These are phyloP conservation scores for Pseudobourletiella spinata DNA, from an alignment of 1,140 invertebrate genomes.

Conservation along the genomic window DNA sequence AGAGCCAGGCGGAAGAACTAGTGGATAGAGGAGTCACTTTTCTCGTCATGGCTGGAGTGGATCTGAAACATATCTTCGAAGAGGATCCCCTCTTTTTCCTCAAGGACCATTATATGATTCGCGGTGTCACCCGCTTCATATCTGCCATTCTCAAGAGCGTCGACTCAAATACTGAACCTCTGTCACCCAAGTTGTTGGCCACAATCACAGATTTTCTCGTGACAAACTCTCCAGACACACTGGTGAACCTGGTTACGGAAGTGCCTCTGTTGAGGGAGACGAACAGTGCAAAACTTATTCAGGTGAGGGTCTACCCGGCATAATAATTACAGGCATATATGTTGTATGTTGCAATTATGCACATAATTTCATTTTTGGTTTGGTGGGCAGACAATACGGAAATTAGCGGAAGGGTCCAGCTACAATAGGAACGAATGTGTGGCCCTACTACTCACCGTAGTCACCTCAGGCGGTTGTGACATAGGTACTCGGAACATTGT, in stretches of 20 bases:
- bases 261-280: slow-evolving; percentile 30
- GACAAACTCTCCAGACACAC: slow-evolving; percentile 7
- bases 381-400: slow-evolving; percentile 20
- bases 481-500: slow-evolving; percentile 13
- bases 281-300: slow-evolving; percentile 13
- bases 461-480: slow-evolving; percentile 21
- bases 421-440: slow-evolving; percentile 15
- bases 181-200: slow-evolving; percentile 22
- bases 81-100: slow-evolving; percentile 14
- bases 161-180: slow-evolving; percentile 6
- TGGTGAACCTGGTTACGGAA: slow-evolving; percentile 25
- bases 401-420: slow-evolving; percentile 10
- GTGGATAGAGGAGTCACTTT: slow-evolving; percentile 32
- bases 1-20: slow-evolving; percentile 6
- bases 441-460: slow-evolving; percentile 23
- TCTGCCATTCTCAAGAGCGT: slow-evolving; percentile 5
- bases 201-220: slow-evolving; percentile 28
- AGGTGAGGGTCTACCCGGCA: too few species aligned
- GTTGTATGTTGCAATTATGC: too few species aligned
- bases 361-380: too few species aligned
- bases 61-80: slow-evolving; percentile 23
- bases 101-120: slow-evolving; percentile 19
- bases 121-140: slow-evolving; percentile 28
- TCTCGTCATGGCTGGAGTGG: slow-evolving; percentile 18
- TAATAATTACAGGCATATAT: too few species aligned